Conservation (phyloP, 2,797 vertebrate species). For the Epinephelus malabaricus region DNA sequence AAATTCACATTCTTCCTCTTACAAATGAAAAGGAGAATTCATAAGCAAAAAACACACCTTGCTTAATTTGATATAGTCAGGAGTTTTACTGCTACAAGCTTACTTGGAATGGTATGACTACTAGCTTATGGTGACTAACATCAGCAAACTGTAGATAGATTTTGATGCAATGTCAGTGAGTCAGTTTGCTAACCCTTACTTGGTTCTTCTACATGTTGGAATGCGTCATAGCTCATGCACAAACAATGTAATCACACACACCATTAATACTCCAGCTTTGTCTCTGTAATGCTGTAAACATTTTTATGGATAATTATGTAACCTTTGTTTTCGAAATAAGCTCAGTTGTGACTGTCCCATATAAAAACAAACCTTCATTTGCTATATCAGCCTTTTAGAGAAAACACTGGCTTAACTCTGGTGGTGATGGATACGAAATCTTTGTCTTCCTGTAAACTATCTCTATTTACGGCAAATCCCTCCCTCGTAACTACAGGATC, state of each 20-base stretch:
- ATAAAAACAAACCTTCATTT: not conserved
- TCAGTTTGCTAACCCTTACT: not conserved
- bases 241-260: not conserved
- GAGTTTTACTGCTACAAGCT: not conserved
- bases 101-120: not conserved
- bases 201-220: not conserved
- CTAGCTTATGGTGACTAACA: not conserved
- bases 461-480: constrained; percentile 6
- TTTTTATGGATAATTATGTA: not conserved
- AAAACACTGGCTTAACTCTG: not conserved
- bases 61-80: not conserved
- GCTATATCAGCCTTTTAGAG: not conserved
- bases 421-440: not conserved
- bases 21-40: not conserved
- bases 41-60: not conserved
- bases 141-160: not conserved
- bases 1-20: not conserved
- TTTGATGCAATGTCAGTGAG: not conserved
- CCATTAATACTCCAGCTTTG: not conserved
- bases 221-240: not conserved
- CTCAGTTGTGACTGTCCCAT: not conserved
- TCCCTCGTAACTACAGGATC: constrained; percentile 1
- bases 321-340: not conserved
- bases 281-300: not conserved
- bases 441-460: not conserved